These are phyloP conservation scores for Amphipoea lucens DNA, from an alignment of 2,888 invertebrate genomes.

Conservation along the genomic window DNA sequence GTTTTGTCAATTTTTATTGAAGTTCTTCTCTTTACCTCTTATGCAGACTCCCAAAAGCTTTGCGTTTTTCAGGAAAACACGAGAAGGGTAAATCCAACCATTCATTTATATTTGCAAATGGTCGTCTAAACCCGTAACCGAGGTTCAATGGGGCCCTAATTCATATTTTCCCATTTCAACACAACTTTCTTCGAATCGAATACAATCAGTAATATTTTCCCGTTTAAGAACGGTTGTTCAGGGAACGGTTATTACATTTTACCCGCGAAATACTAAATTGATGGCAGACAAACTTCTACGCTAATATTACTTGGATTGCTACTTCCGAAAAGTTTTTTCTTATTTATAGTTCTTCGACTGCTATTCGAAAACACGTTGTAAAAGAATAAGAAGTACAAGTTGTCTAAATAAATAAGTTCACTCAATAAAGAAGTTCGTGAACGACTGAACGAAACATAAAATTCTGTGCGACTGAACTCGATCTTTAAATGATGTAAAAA, in stretches of 20 bases:
- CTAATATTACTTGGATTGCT: constrained; percentile 42
- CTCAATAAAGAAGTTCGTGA: constrained; percentile 50
- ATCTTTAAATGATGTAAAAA: constrained; percentile 45
- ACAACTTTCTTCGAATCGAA: constrained; percentile 42
- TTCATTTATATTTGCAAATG: constrained; percentile 56
- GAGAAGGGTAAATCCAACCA: constrained; percentile 39
- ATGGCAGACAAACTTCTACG: constrained; percentile 32
- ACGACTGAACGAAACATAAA: constrained; percentile 48
- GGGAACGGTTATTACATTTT: constrained; percentile 40
- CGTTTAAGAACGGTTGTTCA: constrained; percentile 24
- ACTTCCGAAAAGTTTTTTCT: constrained; percentile 22
- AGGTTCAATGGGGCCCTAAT: constrained; percentile 46
- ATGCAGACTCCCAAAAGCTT: constrained; percentile 36
- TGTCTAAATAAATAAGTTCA: constrained; percentile 55
- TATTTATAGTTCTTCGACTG: constrained; percentile 32
- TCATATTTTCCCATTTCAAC: constrained; percentile 49
- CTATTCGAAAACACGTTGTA: constrained; percentile 32
- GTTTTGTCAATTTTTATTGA: constrained; percentile 67
- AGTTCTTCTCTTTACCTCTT: constrained; percentile 43
- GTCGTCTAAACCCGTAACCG: constrained; percentile 11
- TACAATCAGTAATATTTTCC: constrained; percentile 53
- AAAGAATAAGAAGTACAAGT: constrained; percentile 40
- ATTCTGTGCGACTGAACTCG: constrained; percentile 29
- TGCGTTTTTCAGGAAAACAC: constrained; percentile 28
- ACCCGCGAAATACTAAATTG: constrained; percentile 41